Conservation (phyloP, 2,113 vertebrate species). For the Pavo muticus region DNA sequence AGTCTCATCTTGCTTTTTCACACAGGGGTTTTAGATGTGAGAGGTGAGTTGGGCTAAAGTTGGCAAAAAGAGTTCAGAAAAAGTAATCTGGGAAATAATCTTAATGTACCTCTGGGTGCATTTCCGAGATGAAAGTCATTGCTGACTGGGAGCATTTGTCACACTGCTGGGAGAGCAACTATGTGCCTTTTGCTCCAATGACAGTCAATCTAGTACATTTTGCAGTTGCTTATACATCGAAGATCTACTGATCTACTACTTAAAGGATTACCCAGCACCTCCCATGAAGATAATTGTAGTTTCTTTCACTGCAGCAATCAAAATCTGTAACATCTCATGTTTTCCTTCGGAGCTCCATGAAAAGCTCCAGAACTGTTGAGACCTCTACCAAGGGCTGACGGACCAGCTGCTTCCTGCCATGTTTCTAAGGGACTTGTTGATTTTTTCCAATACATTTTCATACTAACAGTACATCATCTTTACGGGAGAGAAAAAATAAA, state of each 20-base stretch:
- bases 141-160: neutral
- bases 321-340: neutral
- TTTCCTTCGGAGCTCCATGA: neutral
- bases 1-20: neutral
- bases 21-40: neutral
- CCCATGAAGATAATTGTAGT: neutral
- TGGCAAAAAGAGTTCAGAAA: neutral
- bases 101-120: neutral
- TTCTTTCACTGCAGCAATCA: neutral
- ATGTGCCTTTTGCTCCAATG: neutral
- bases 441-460: neutral
- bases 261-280: neutral
- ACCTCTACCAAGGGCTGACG: neutral
- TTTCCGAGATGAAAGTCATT: neutral
- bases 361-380: neutral
- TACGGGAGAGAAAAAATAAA: neutral
- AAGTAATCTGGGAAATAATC: neutral
- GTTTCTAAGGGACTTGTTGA: neutral
- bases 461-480: neutral
- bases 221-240: neutral
- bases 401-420: neutral
- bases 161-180: neutral
- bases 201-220: neutral
- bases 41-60: neutral
- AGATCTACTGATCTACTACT: neutral